Evolutionary conservation across 2,113 vertebrate genomes (phyloP).

Genomic region (Gnathonemus longibarbis): DNA sequence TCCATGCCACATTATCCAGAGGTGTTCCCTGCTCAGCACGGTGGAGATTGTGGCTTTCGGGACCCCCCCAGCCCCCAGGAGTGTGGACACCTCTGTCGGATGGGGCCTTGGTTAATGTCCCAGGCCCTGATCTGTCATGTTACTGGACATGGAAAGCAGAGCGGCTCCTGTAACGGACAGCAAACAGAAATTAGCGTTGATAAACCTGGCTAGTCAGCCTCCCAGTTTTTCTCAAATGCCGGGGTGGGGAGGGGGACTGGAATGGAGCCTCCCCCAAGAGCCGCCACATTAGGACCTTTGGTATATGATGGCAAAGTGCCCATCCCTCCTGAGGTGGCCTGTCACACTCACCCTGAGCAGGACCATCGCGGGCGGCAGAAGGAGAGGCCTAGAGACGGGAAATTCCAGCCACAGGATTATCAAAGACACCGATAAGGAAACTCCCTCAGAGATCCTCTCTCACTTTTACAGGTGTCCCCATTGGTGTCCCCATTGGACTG

Average conservation of each 20-base stretch:
- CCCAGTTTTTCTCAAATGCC: constrained; percentile 10
- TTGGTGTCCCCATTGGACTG: not conserved
- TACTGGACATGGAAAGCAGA: constrained; percentile 71
- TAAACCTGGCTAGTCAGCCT: constrained; percentile 64
- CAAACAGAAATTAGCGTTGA: constrained; percentile 72
- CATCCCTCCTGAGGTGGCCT: not conserved
- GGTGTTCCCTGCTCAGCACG: constrained; percentile 60
- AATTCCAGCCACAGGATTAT: constrained; percentile 17
- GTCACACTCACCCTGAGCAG: constrained; percentile 15
- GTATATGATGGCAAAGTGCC: not conserved
- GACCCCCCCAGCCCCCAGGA: constrained; percentile 58
- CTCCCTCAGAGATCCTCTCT: not conserved
- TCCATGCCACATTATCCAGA: constrained; percentile 53
- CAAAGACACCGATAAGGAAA: not conserved
- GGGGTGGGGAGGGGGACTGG: not conserved
- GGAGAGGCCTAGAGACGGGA: not conserved
- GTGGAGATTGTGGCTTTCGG: constrained; percentile 55
- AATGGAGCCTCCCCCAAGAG: constrained; percentile 13
- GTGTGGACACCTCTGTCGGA: constrained; percentile 71
- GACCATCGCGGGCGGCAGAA: not conserved
- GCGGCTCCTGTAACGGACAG: constrained; percentile 69
- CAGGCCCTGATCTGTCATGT: constrained; percentile 70
- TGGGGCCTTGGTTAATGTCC: constrained; percentile 74
- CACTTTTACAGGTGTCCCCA: not conserved
- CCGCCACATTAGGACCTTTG: not conserved